Evolutionary conservation across 2,888 invertebrate genomes (phyloP), one percentile per base, ranked within the genome.

Genomic region (Lasioglossum lativentre): DNA sequence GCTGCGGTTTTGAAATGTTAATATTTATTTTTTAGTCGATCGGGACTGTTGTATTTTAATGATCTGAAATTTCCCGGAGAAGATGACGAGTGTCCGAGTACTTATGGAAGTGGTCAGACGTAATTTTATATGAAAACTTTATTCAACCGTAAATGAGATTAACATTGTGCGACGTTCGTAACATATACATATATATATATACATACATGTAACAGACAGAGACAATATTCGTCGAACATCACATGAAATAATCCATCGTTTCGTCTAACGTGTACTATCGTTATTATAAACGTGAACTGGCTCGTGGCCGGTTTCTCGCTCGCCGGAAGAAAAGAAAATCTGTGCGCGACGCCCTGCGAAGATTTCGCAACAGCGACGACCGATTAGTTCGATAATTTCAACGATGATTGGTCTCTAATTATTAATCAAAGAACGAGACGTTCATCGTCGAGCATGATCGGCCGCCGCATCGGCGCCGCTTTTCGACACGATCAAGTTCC

Each of bases 121-220:
- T 63, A 80, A 80, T 87, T 63, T 83, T 86, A 80, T 86, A 86
- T 86, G 86, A 87, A 87, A 87, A 86, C 83, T 87, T 87, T 87
- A 87, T 87, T 87, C 86, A 87, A 86, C 86, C 78, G 80, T 87
- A 83, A 87, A 87, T 86, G 78, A 83, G 83, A 83, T 83, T 86
- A 87, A 87, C 86, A 86, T 87, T 86, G 86, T 86, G 80, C 83
- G 83, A 85, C 79, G 79, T 85, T 75, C 83, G 79, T 83, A 85
- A 85, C 84, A 83, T 85, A 85, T 85, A 59, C 73, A 76, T 83
- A 83, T 72, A 73, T 80, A 68, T 78, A 66, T 82, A 42, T 76
- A 74, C 74, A 71, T 87, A 87, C 86, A 80, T 86, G 75, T 59
- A 86, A 87, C 86, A 78, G 86, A 86, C 75, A 82, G 87, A 66